These are phyloP conservation scores for Sinelater perroti DNA, from an alignment of 2,888 invertebrate species.

Conservation along the genomic window DNA sequence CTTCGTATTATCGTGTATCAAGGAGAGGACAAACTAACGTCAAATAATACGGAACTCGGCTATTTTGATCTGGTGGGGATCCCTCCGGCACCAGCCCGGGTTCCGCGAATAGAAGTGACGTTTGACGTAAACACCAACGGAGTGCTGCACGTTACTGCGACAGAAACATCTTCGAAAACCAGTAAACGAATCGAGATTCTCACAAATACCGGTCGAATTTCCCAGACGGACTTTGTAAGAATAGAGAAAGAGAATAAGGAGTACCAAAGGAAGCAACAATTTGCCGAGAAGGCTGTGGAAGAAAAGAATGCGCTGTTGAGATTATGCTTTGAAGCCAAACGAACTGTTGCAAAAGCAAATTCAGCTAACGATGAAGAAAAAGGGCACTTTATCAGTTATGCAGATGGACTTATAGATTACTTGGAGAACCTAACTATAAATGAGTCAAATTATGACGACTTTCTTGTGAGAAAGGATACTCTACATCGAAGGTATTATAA, in stretches of 20 bases:
- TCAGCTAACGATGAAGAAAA: background rate
- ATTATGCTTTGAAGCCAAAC: conserved; percentile 15
- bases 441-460: background rate
- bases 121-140: conserved; percentile 36
- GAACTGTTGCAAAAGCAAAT: background rate
- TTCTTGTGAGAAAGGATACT: background rate
- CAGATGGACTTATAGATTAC: background rate
- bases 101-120: conserved; percentile 26
- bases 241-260: conserved; percentile 18
- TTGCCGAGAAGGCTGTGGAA: background rate
- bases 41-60: conserved; percentile 33
- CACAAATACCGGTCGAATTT: conserved; percentile 18
- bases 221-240: background rate
- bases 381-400: background rate
- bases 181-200: conserved; percentile 15
- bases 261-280: background rate
- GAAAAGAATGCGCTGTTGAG: conserved; percentile 15
- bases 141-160: conserved; percentile 34
- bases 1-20: conserved; percentile 36
- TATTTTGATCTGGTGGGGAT: conserved; percentile 34
- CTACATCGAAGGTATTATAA: background rate
- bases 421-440: conserved; percentile 3
- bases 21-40: conserved; percentile 32
- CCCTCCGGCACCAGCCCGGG: conserved; percentile 25
- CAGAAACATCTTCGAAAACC: conserved; percentile 20